Percentiles rank a stretch among this genome's conserved stretches.
Conservation (phyloP, 2,113 vertebrate species). For the Amia ocellicauda region DNA sequence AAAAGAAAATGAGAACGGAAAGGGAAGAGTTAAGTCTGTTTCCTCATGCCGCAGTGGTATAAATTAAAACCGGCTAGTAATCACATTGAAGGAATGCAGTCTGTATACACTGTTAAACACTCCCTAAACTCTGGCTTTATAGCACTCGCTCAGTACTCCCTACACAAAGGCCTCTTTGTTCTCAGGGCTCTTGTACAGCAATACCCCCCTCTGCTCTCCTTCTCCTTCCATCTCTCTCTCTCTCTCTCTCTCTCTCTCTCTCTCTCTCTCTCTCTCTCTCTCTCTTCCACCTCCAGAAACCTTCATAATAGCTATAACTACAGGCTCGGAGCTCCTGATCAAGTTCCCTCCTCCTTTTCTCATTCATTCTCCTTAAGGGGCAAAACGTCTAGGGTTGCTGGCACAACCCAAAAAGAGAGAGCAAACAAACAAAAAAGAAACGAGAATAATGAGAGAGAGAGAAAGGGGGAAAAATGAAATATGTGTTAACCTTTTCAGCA, state of each 20-base stretch:
- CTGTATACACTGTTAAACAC: constrained; percentile 73
- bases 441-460: constrained; percentile 20
- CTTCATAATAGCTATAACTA: neutral
- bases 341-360: constrained; percentile 20
- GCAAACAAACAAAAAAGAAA: constrained; percentile 1
- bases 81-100: constrained; percentile 75
- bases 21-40: constrained; percentile 68
- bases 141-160: constrained; percentile 67
- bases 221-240: no score
- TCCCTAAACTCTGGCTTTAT: constrained; percentile 69
- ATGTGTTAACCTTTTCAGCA: constrained; percentile 7
- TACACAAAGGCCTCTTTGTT: constrained; percentile 75
- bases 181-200: constrained; percentile 71
- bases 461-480: constrained; percentile 11
- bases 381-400: constrained; percentile 13
- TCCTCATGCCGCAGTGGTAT: constrained; percentile 55
- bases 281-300: neutral
- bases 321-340: constrained; percentile 11
- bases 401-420: constrained; percentile 10
- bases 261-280: constrained; percentile 47
- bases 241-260: constrained; percentile 23
- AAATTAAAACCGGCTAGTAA: constrained; percentile 76
- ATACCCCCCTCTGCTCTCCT: constrained; percentile 33
- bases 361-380: constrained; percentile 20
- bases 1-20: constrained; percentile 32